Evolutionary conservation across 2,888 invertebrate species (phyloP), one percentile per base, ranked within the genome.

Genomic region (Scrobipalpa costella): DNA sequence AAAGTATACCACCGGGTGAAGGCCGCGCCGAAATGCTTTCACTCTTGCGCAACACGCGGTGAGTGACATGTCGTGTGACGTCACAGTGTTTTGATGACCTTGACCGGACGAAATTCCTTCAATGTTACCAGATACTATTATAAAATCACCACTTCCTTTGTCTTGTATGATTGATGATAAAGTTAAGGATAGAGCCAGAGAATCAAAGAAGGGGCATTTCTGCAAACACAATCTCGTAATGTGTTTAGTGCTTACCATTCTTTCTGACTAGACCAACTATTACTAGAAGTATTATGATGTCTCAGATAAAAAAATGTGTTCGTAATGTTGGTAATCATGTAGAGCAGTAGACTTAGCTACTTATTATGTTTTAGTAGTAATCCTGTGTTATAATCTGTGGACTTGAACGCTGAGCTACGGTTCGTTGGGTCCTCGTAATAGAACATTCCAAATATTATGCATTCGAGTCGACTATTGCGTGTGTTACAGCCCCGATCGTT

Each of bases 11-110:
- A 67, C 57, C 44, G 52, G 65, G 66, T 64, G 66, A 64, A 65
- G 67, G 67, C 67, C 66, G 66, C 64, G 61, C 58, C 64, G 64
- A 66, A 66, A 55, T 59, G 49, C 64, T 66, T 64, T 66, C 66
- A 47, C 61, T 61, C 49, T 63, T 65, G 57, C 63, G 61, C 38
- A 65, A 63, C 49, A 2, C 21, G n/a, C 49, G 27, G 38, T 17
- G 52, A 38, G 13, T 61, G 52, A 61, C 52, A 60, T 60, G 34
- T 19, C 33, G 33, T n/a, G 17, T 61, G 52, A 61, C 52, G 52
- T 61, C 50, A 61, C 27, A n/a, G 11, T 38, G 34, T 49, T 60
- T 49, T 27, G 50, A 40, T 61, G 52, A 52, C 61, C 52, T 61
- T 61, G 52, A 7, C 34, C 19, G 44, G 13, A 21, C 1, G 7